Percentiles rank a stretch among this genome's conserved stretches.
These are phyloP conservation scores for Oncorhynchus mykiss DNA, from an alignment of 2,113 vertebrate genomes.

Conservation along the genomic window DNA sequence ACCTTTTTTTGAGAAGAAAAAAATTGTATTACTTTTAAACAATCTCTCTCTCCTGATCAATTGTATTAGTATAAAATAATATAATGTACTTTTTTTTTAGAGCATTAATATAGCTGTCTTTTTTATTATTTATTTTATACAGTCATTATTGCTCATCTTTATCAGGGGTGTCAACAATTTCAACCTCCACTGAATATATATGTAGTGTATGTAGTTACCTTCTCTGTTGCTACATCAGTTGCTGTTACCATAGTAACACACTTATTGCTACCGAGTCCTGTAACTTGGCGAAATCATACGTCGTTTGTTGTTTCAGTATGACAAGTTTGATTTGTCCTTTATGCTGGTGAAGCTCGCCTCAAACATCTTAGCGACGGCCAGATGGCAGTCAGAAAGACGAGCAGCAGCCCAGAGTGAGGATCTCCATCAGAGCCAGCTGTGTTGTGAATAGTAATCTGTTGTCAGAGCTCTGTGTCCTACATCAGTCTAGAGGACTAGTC, in stretches of 20 bases:
- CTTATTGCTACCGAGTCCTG: neutral
- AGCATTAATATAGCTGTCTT: no score
- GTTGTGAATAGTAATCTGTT: conserved; percentile 51
- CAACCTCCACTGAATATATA: neutral
- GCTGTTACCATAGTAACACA: conserved; percentile 10
- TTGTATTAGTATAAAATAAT: no score
- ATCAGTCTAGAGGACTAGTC: conserved; percentile 19
- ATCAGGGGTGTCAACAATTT: no score
- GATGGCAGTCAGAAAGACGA: conserved; percentile 15
- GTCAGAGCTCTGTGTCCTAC: conserved; percentile 4
- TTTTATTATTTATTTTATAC: no score
- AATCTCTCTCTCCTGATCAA: no score
- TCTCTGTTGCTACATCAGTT: neutral
- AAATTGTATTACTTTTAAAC: no score
- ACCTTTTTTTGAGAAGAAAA: no score
- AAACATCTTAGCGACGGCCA: neutral
- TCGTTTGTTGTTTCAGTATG: neutral
- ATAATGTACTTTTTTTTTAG: no score
- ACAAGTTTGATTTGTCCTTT: neutral
- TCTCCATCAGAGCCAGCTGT: conserved; percentile 35
- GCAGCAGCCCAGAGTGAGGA: neutral
- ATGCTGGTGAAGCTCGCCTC: no score
- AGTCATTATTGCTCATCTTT: no score
- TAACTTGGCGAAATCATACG: neutral
- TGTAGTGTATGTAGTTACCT: neutral